Evolutionary conservation across 2,888 invertebrate genomes (phyloP), one percentile per base, ranked within the genome.

Genomic region (Masnerella sp.): DNA sequence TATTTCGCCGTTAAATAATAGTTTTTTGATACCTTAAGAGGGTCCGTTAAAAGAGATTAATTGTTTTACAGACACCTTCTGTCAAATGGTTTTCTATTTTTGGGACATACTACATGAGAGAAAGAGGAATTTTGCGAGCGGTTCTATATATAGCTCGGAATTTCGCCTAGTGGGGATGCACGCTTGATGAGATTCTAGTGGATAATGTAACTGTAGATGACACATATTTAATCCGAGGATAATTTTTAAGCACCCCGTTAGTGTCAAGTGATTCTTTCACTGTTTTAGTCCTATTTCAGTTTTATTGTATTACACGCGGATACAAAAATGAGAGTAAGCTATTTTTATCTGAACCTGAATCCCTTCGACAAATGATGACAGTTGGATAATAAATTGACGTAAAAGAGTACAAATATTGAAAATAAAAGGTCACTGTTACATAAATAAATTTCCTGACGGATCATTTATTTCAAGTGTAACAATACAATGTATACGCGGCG

Each of bases 171-270:
- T 15, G 38, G 45, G 34, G 22, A 7, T 38, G 8, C n/a, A 54
- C 49, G 40, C 45, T 61, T 61, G 36, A 69, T 59, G 59, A 61
- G 59, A 22, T 69, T 69, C 52, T 52, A 52, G 45, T 52, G 61
- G 38, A 12, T 69, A 61, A 59, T 61, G 61, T 61, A 45, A 45
- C 52, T 54, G 30, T 22, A 15, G 32, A 54, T 54, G 47, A 61
- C 38, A 61, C 38, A 47, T 61, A 69, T 47, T 45, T 61, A 61
- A 45, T 54, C 32, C 22, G 4, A 52, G 32, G 28, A 61, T 28
- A 52, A 2, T 65, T 61, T 51, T 62, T 52, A 43, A 52, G 22
- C 42, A 30, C 34, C 12, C n/a, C 43, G 18, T 32, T 51, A 30
- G 14, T 20, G 20, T 62, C 22, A 32, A 51, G 40, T 49, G 38